Evolutionary conservation across 2,113 vertebrate species (phyloP), one percentile per base, ranked within the genome.

Genomic region (Gorsachius goisagi): DNA sequence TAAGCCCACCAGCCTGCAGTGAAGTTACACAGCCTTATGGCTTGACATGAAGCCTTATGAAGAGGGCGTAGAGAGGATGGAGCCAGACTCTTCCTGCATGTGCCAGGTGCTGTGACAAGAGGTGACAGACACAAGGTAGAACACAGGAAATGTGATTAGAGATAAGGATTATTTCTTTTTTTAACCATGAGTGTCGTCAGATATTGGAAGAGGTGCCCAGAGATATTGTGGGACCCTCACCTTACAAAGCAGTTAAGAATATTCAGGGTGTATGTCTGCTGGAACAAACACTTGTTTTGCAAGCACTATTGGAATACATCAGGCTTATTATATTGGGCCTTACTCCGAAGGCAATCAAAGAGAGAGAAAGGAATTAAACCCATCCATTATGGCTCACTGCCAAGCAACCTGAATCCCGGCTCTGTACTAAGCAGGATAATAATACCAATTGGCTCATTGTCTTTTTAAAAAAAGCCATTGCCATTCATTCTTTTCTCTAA

Each of bases 401-500:
- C 91, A 92, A 78, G 22, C 37, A 78, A 71, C 89, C 63, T 91
- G 60, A 89, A 85, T 59, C 35, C 64, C 78, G 53, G 39, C 50
- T 93, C 45, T 44, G 22, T 55, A 56, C 85, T 75, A 68, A 62
- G 55, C 9, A 19, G 37, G 49, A 90, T 95, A 96, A 93, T 90
- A 85, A 90, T 56, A 93, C 47, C 87, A 93, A 95, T 47, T 91
- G 82, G 67, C 55, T 96, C 63, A 78, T 16, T 63, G 27, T 85
- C 44, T 83, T 73, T 30, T 55, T 52, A 11, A 72, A 83, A 83
- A 93, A 67, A 94, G 55, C 37, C 55, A 49, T 90, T 80, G 80
- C 72, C 24, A 41, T 58, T 93, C 17, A 55, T 60, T 83, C 56
- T 68, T 33, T 17, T 73, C 39, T 67, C 37, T 83, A 52, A 68